Percentiles rank a stretch among this genome's conserved stretches.
These are phyloP conservation scores for Jacana jacana DNA, from an alignment of 2,113 vertebrate species.

Conservation along the genomic window DNA sequence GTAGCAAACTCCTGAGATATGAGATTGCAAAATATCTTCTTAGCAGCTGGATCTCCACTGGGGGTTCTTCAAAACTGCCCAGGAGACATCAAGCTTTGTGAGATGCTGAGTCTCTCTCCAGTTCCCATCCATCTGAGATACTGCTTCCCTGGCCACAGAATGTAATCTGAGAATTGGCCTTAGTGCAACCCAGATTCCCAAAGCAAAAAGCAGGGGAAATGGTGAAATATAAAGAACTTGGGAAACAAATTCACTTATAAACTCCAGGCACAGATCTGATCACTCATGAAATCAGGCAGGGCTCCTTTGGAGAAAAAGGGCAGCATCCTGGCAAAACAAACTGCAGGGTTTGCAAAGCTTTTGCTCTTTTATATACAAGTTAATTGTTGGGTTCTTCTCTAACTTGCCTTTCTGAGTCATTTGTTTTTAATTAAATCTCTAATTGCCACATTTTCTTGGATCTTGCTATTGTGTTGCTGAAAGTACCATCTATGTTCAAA, in stretches of 20 bases:
- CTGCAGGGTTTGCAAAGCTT: background rate
- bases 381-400: conserved; percentile 11
- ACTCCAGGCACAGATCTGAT: background rate
- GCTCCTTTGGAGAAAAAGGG: background rate
- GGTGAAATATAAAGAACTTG: background rate
- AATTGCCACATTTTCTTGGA: background rate
- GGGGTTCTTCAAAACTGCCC: background rate
- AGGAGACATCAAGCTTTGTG: background rate
- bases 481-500: background rate
- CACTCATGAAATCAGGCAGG: background rate
- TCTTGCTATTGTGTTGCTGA: background rate
- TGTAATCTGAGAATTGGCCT: background rate
- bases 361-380: conserved; percentile 9
- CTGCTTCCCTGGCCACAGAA: background rate
- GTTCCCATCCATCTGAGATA: background rate
- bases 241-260: background rate
- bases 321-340: background rate
- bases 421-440: background rate
- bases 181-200: background rate
- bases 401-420: conserved; percentile 6
- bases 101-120: background rate
- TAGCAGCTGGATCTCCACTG: background rate
- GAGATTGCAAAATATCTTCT: background rate
- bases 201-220: background rate
- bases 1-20: background rate